Evolutionary conservation across 2,797 vertebrate species (phyloP).

Genomic region (Apodemus agrarius): DNA sequence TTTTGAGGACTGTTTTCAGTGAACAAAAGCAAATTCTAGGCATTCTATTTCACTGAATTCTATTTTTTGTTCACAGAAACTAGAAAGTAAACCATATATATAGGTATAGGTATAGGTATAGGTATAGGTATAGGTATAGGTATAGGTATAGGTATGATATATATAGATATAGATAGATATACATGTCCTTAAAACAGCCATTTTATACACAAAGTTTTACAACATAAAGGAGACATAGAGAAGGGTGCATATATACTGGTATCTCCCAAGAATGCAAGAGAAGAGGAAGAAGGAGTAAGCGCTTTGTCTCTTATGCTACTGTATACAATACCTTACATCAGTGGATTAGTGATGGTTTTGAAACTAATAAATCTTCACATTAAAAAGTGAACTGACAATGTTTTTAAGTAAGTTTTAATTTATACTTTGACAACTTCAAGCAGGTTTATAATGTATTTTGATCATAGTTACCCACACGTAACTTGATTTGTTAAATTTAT

Average conservation of each 20-base stretch:
- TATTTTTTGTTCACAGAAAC: neutral
- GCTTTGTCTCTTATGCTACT: neutral
- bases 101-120: neutral
- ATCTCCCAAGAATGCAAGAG: neutral
- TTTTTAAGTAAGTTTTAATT: neutral
- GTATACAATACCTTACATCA: neutral
- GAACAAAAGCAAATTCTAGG: neutral
- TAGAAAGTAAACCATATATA: constrained; percentile 22
- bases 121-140: neutral
- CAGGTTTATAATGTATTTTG: neutral
- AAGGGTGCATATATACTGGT: neutral
- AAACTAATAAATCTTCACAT: neutral
- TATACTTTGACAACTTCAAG: neutral
- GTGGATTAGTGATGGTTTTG: neutral
- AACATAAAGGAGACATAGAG: neutral
- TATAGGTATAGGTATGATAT: neutral
- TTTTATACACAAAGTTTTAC: neutral
- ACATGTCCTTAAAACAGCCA: neutral
- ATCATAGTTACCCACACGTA: neutral
- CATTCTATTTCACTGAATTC: neutral
- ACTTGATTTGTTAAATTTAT: neutral
- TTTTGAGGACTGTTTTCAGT: neutral
- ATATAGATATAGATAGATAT: neutral
- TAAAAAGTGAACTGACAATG: neutral
- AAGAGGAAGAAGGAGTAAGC: neutral